phyloP scores from a whole-genome alignment of 2,888 invertebrate genomes.

The Leucania comma region DNA sequence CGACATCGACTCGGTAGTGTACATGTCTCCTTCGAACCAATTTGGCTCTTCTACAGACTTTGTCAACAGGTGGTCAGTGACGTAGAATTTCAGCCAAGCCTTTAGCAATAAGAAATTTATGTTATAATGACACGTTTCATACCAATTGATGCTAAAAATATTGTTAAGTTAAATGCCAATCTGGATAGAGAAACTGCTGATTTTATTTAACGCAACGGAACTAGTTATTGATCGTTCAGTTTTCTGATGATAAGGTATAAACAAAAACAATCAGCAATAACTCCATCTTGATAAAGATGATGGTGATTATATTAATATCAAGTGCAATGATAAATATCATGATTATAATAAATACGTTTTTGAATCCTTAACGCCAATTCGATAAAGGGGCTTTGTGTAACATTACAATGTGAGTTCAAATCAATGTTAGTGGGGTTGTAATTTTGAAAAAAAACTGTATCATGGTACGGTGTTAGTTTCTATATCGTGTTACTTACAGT shows the following conservation, averaged over 20 bases:
- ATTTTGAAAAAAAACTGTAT: constrained; percentile 57
- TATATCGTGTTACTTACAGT: constrained; percentile 84
- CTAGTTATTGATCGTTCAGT: background rate
- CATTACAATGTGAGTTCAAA: constrained; percentile 24
- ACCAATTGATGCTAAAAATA: constrained; percentile 24
- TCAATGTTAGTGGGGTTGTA: constrained; percentile 30
- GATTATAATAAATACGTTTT: constrained; percentile 47
- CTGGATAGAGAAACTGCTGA: constrained; percentile 41
- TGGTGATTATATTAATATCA: constrained; percentile 49
- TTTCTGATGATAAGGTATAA: background rate
- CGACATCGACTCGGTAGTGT: constrained; percentile 84
- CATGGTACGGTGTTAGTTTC: constrained; percentile 52
- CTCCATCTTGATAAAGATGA: constrained; percentile 39
- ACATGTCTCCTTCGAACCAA: constrained; percentile 85
- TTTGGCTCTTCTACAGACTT: constrained; percentile 88
- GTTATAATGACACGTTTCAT: constrained; percentile 51
- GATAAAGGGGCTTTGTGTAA: constrained; percentile 88
- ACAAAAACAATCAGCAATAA: constrained; percentile 41
- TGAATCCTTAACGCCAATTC: constrained; percentile 81
- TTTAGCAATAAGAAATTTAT: constrained; percentile 86
- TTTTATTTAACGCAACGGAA: background rate
- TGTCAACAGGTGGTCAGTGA: constrained; percentile 88
- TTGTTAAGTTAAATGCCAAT: constrained; percentile 42
- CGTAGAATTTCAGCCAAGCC: constrained; percentile 91
- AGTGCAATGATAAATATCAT: constrained; percentile 41